phyloP scores from a whole-genome alignment of 53 echinoderm and acorn worm species.

The Apostichopus leukothele region DNA sequence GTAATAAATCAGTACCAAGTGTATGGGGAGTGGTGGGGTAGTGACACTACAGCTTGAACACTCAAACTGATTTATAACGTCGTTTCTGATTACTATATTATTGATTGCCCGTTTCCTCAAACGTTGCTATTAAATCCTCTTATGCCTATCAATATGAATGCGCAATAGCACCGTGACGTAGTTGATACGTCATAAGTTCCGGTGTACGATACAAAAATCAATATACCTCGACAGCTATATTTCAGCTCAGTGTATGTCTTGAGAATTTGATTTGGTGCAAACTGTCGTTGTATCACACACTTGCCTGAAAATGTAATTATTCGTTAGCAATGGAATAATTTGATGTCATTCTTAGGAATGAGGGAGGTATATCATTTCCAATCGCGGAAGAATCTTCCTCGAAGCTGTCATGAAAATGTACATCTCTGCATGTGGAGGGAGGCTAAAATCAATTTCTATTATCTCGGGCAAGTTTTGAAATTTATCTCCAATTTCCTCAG shows the following conservation, averaged over 20 bases:
- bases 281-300: conserved; percentile 9
- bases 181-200: background rate
- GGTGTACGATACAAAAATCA: background rate
- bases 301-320: conserved; percentile 28
- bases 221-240: no score
- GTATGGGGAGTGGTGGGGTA: no score
- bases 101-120: no score
- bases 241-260: no score
- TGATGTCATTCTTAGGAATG: conserved; percentile 17
- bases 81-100: no score
- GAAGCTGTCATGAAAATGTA: background rate
- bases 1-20: no score
- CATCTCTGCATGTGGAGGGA: background rate
- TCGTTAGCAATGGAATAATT: conserved; percentile 30
- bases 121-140: no score
- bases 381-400: background rate
- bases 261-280: background rate
- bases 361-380: conserved; percentile 19
- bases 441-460: conserved; percentile 28
- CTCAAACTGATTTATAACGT: no score
- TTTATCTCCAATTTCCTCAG: conserved; percentile 19
- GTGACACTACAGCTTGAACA: no score
- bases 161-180: background rate
- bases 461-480: conserved; percentile 25
- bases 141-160: background rate